Percentiles rank a stretch among this genome's conserved stretches.
Evolutionary conservation across 2,113 vertebrate genomes (phyloP).

Genomic region (Fregata magnificens): DNA sequence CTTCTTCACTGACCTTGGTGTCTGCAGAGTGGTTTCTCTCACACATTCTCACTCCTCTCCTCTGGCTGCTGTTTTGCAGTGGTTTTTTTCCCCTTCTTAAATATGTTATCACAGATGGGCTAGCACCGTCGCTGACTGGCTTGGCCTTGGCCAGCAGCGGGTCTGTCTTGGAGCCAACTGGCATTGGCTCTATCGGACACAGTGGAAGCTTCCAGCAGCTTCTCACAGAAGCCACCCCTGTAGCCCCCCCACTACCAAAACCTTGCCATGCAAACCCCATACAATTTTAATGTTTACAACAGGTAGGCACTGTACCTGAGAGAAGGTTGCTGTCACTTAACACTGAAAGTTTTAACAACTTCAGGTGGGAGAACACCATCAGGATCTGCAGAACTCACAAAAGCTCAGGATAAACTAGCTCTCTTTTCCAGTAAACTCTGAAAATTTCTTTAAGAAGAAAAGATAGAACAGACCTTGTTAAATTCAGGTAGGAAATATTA

Average conservation of each 20-base stretch:
- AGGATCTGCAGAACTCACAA: neutral
- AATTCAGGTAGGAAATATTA: neutral
- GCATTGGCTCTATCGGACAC: neutral
- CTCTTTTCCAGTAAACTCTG: neutral
- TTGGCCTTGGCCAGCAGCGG: neutral
- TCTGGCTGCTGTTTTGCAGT: neutral
- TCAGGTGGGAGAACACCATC: neutral
- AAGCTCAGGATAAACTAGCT: neutral
- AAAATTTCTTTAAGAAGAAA: neutral
- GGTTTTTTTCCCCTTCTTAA: neutral
- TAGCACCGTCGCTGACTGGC: neutral
- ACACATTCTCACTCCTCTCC: neutral
- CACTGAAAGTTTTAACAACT: neutral
- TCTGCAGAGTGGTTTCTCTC: neutral
- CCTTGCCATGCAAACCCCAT: neutral
- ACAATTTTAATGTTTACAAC: neutral
- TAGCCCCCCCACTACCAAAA: neutral
- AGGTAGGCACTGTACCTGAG: neutral
- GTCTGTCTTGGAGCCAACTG: rapidly evolving
- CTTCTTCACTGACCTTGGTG: neutral
- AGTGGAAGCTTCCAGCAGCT: neutral
- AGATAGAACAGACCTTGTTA: neutral
- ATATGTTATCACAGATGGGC: neutral
- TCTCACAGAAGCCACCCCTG: neutral
- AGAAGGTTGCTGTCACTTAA: neutral